Base-by-base conservation (phyloP, 2,888 invertebrate genomes). In the Torymus tubicola region DNA sequence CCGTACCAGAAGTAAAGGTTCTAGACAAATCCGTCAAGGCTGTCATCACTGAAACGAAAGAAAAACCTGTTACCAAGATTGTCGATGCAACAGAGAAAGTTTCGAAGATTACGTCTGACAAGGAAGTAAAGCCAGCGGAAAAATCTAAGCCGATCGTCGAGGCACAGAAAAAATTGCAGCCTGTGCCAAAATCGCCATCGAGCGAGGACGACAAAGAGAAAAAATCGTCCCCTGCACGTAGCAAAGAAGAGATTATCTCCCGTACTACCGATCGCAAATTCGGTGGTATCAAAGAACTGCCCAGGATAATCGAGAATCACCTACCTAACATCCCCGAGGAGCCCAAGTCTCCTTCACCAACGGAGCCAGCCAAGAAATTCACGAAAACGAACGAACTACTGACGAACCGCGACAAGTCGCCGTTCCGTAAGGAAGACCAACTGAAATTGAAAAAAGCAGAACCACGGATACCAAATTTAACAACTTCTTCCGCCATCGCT, bases 241-340 rank as follows among this genome's bases (percentile, higher is more conserved):
- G 13, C n/a, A 42, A 69, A 52, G 69, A 63, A 5, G 69, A 69
- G 58, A 21, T 14, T 0, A 11, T 42, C 10, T 55, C 42, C 60
- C n/a, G 60, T 14, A 13, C 21, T n/a, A 31, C 58, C 24, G 18
- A 53, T 11, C 4, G 31, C n/a, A n/a, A 60, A 21, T 21, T 24
- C 67, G 13, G n/a, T 16, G 21, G 11, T 16, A 67, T 2, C 12
- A 67, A 31, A 42, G 64, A 84, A 70, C 64, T 70, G 70, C 73
- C 80, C 8, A 65, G 24, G 21, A 61, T 24, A 61, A 16, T 2
- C 53, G 69, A 81, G 13, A 69, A 53, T 10, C 53, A 60, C 65
- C 18, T 13, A 10, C 52, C 75, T 8, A 63, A 75, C 12, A 81
- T 78, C 5, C 78, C 78, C 10, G 78, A 81, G 50, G 75, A 81